Evolutionary conservation across 1,140 invertebrate genomes (phyloP).

Genomic region (Eueides isabella): DNA sequence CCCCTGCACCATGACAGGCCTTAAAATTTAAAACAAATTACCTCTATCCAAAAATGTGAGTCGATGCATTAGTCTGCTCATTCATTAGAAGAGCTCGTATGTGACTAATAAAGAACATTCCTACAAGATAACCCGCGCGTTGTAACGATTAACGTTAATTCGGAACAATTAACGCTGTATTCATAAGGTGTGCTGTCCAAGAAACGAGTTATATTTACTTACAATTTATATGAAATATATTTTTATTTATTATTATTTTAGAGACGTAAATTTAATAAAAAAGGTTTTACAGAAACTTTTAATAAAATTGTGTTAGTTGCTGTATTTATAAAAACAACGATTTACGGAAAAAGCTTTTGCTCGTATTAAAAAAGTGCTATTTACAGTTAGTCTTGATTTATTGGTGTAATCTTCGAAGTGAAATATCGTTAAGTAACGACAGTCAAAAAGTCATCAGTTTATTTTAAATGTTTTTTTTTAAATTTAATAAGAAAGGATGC

Average conservation of each 20-base stretch:
- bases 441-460: neutral
- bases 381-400: neutral
- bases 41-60: neutral
- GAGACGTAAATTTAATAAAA: too few species aligned
- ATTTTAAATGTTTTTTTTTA: too few species aligned
- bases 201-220: neutral
- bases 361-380: neutral
- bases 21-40: neutral
- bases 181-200: neutral
- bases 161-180: conserved; percentile 43
- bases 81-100: neutral
- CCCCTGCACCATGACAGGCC: too few species aligned
- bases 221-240: neutral
- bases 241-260: neutral
- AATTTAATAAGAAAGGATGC: too few species aligned
- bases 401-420: neutral
- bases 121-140: conserved; percentile 44
- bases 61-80: neutral
- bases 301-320: too few species aligned
- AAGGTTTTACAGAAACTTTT: too few species aligned
- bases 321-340: too few species aligned
- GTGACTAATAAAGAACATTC: conserved; percentile 36
- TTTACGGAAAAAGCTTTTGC: neutral
- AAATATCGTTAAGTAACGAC: neutral
- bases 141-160: conserved; percentile 48